Evolutionary conservation across 1,140 invertebrate genomes (phyloP), one percentile per base, ranked within the genome.

Genomic region (Drosophila arizonae): DNA sequence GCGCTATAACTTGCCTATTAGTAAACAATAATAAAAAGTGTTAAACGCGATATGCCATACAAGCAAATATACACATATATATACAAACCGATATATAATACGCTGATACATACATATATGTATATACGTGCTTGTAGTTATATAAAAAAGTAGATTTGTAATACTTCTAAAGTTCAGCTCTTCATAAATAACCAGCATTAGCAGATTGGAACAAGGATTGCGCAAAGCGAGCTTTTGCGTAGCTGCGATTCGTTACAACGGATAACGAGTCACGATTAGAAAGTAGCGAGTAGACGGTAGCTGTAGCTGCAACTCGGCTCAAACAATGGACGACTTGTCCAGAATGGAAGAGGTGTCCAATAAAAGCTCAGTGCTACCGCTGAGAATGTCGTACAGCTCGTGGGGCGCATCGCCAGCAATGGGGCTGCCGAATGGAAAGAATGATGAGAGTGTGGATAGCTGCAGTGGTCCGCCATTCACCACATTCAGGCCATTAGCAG

Each of bases 381-480:
- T 90, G 33, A 92, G 69, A 11, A 92, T 90, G 45, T 92, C 91
- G 51, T 85, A 82, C 6, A 92, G 63, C 62, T 91, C 87, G 30
- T 90, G 86, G n/a, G 86, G 82, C 11, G 90, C 80, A 68, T 92
- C 85, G 6, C 91, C 81, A 13, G 76, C 76, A 64, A 88, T 84
- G 54, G 90, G 89, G 60, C 72, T 80, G 21, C 90, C 91, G 73
- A 93, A 93, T 15, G 93, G 93, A 77, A 92, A 93, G 76, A 93
- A 93, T 54, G 92, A 93, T n/a, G 92, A 93, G 0, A 93, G 91
- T 5, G 80, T 79, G 13, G 91, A 87, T 11, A 75, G 56, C 60
- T 71, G 73, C 64, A 80, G 17, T 6, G 66, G 43, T 3, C 72
- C 61, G 4, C 71, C 66, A 28, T 65, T 77, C 5, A 79, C 72